A percentile compares a stretch with the other conserved stretches of the same genome.
Evolutionary conservation across 30 jellyfish, hydroid and myxozoan genomes (phyloP).

Genomic region (Aurelia coerulea): DNA sequence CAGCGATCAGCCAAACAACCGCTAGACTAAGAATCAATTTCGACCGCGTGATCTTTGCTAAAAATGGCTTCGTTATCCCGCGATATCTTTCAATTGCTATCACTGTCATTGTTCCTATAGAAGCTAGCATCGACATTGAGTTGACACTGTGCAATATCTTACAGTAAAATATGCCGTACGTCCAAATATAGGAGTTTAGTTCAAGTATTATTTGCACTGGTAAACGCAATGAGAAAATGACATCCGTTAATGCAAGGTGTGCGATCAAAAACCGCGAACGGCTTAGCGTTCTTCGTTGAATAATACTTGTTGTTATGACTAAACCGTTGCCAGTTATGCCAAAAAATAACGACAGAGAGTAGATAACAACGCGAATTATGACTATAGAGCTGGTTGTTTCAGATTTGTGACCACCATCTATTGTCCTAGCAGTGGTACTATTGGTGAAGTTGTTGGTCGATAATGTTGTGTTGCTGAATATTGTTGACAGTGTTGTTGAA

Average conservation of each 20-base stretch:
- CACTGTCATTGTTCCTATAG: slow-evolving; percentile 67
- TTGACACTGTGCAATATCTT: slow-evolving; percentile 56
- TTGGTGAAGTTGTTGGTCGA: too few species aligned
- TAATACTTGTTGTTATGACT: slow-evolving; percentile 43
- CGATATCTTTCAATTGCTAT: slow-evolving; percentile 77
- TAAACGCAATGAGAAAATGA: slow-evolving; percentile 47
- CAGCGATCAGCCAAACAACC: slow-evolving; percentile 50
- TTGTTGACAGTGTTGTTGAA: too few species aligned
- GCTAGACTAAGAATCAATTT: slow-evolving; percentile 15
- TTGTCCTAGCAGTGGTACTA: too few species aligned
- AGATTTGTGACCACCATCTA: too few species aligned
- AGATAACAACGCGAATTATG: slow-evolving; percentile 23
- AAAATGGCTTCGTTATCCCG: slow-evolving; percentile 26
- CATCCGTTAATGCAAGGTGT: slow-evolving; percentile 67
- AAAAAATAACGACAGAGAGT: slow-evolving; percentile 42
- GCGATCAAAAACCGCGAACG: slow-evolving; percentile 66
- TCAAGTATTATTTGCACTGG: slow-evolving; percentile 57
- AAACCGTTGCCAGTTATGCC: slow-evolving; percentile 58
- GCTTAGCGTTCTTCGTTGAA: slow-evolving; percentile 14
- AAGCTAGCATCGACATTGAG: slow-evolving; percentile 58
- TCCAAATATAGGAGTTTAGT: slow-evolving; percentile 22
- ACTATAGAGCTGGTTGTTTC: too few species aligned
- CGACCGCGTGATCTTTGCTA: slow-evolving; percentile 25
- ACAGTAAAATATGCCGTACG: slow-evolving; percentile 44
- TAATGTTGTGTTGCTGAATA: too few species aligned